These are phyloP conservation scores for Chloroceryle aenea DNA, from an alignment of 2,113 vertebrate genomes.

Conservation along the genomic window DNA sequence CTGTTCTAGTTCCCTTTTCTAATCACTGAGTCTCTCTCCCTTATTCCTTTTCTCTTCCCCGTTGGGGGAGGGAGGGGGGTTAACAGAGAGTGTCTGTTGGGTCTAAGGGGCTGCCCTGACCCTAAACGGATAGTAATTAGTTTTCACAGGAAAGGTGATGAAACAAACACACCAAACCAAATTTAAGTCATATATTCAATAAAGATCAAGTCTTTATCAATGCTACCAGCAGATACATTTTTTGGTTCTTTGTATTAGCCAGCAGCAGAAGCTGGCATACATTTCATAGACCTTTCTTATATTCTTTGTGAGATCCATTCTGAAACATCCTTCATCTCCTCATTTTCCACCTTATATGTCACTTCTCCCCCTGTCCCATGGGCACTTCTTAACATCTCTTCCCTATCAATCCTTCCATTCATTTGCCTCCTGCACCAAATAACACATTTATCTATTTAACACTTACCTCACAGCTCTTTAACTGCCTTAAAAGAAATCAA, in stretches of 20 bases:
- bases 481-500: background rate
- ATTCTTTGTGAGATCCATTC: background rate
- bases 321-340: conserved; percentile 5
- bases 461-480: background rate
- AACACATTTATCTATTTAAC: background rate
- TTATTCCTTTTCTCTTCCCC: too few species aligned
- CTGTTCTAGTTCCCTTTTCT: too few species aligned
- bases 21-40: too few species aligned
- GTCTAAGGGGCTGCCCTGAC: too few species aligned
- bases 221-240: background rate
- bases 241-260: background rate
- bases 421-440: background rate
- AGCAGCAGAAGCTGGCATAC: conserved; percentile 1
- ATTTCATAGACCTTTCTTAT: background rate
- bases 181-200: background rate
- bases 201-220: background rate
- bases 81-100: too few species aligned
- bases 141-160: background rate
- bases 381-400: background rate
- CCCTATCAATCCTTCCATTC: background rate
- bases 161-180: background rate
- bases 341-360: background rate
- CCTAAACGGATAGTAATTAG: too few species aligned
- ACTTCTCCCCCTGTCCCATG: background rate
- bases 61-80: too few species aligned